phyloP scores from a whole-genome alignment of 2,888 invertebrate species.

The Meta bourneti region DNA sequence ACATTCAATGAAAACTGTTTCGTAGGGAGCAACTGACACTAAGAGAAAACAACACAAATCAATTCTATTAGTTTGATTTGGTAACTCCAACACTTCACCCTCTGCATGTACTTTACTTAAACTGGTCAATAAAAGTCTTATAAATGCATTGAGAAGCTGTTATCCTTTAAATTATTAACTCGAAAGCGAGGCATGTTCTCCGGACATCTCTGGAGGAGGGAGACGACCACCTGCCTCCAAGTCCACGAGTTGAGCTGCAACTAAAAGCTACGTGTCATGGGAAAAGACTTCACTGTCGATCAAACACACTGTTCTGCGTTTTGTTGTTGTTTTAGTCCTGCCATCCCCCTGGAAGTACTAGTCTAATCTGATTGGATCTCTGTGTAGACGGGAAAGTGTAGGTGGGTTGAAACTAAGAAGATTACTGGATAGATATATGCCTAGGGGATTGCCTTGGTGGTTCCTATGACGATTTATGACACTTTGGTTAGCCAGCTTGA shows the following conservation, averaged over 20 bases:
- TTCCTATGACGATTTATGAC: conserved; percentile 55
- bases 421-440: conserved; percentile 39
- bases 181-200: background rate
- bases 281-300: conserved; percentile 42
- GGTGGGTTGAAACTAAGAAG: conserved; percentile 55
- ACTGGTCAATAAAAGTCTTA: background rate
- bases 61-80: too few relatives aligned
- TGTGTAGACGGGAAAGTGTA: conserved; percentile 35
- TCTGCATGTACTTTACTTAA: too few relatives aligned
- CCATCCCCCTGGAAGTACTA: background rate
- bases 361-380: conserved; percentile 58
- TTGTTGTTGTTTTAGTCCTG: conserved; percentile 41
- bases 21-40: too few relatives aligned
- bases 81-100: too few relatives aligned
- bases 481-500: conserved; percentile 20
- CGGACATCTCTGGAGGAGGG: too few relatives aligned
- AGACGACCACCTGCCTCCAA: background rate
- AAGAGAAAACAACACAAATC: too few relatives aligned
- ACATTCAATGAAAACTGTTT: too few relatives aligned
- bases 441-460: conserved; percentile 22
- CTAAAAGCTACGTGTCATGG: conserved; percentile 20
- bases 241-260: conserved; percentile 36
- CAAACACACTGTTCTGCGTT: background rate
- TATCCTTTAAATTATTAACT: background rate
- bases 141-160: background rate